A percentile compares a stretch with the other conserved stretches of the same genome.
These are phyloP conservation scores for Cochlearius cochlearius DNA, from an alignment of 2,113 vertebrate genomes.

Conservation along the genomic window DNA sequence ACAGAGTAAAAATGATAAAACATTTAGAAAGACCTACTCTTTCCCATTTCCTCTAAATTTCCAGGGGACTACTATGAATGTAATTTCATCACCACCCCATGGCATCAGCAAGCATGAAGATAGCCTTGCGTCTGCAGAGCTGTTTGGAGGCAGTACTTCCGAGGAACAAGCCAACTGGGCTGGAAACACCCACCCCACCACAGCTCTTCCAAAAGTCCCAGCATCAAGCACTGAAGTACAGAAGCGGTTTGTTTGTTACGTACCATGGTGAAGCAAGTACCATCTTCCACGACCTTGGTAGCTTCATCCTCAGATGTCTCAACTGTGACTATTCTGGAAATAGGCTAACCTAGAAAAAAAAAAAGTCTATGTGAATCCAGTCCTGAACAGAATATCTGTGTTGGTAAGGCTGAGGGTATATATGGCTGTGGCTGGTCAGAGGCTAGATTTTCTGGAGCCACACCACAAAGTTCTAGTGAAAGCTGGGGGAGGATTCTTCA, in stretches of 20 bases:
- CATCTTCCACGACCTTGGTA: not conserved
- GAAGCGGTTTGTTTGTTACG: accelerated
- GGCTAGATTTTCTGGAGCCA: not conserved
- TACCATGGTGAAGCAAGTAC: not conserved
- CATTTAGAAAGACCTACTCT: not conserved
- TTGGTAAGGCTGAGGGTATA: not conserved
- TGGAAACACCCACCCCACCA: not conserved
- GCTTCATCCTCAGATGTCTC: not conserved
- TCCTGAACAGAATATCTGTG: not conserved
- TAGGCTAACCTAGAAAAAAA: not conserved
- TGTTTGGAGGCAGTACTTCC: not conserved
- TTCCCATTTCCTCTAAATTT: not conserved
- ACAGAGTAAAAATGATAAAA: not conserved
- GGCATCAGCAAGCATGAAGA: not conserved
- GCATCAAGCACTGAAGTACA: not conserved
- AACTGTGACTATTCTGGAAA: not conserved
- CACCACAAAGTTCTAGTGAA: not conserved
- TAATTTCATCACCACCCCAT: not conserved
- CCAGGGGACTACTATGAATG: not conserved
- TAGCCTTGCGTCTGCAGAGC: not conserved
- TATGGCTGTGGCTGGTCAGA: not conserved
- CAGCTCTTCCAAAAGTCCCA: not conserved
- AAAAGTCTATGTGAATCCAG: not conserved
- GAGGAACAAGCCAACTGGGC: accelerated
- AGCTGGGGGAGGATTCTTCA: not conserved